A percentile compares a stretch with the other conserved stretches of the same genome.
Evolutionary conservation across 2,113 vertebrate species (phyloP).

Genomic region (Pteropus alecto): DNA sequence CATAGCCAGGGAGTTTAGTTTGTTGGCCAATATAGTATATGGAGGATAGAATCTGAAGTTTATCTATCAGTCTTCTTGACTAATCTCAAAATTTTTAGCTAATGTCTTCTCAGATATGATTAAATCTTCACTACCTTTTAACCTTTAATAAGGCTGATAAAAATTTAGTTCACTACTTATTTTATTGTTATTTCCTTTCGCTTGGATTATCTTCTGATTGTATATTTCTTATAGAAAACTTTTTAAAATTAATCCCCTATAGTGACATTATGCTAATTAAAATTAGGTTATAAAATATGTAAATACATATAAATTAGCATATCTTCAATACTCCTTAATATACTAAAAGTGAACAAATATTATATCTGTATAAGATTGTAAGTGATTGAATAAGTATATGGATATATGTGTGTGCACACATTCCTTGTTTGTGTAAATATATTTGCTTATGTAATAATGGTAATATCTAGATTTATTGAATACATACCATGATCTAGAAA

Average conservation of each 20-base stretch:
- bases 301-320: background rate
- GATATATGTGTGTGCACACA: background rate
- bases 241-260: background rate
- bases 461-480: background rate
- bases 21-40: background rate
- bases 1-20: rapidly evolving
- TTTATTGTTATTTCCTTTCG: background rate
- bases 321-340: background rate
- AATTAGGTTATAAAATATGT: background rate
- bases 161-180: background rate
- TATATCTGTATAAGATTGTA: background rate
- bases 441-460: background rate
- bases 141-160: background rate
- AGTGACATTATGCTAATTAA: background rate
- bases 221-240: background rate
- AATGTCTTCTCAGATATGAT: background rate
- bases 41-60: background rate
- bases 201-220: background rate
- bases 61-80: background rate
- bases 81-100: background rate
- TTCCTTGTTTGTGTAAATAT: background rate
- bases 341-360: background rate
- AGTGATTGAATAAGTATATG: background rate
- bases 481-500: background rate
- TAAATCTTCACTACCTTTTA: background rate